phyloP scores from a whole-genome alignment of 2,888 invertebrate genomes.

The Hecatera dysodea region DNA sequence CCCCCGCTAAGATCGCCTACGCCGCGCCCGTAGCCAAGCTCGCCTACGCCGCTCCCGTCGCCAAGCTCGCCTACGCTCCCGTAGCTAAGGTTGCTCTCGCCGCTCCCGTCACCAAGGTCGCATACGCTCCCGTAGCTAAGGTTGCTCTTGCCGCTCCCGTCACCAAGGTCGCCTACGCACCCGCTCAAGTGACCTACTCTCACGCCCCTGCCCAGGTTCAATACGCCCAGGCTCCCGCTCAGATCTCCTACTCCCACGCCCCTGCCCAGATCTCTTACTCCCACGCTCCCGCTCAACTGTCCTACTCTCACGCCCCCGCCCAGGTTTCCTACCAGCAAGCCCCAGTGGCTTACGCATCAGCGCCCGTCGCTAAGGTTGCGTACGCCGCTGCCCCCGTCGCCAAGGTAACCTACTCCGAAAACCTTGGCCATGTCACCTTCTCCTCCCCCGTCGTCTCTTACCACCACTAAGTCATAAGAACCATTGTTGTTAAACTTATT shows the following conservation, averaged over 20 bases:
- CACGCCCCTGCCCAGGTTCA: conserved; percentile 63
- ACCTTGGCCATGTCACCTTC: conserved; percentile 79
- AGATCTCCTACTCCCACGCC: conserved; percentile 65
- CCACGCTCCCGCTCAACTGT: conserved; percentile 58
- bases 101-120: conserved; percentile 74
- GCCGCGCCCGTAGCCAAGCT: conserved; percentile 65
- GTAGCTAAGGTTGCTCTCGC: conserved; percentile 71
- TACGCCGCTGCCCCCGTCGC: conserved; percentile 68
- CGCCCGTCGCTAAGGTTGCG: conserved; percentile 69
- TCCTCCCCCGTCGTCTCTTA: conserved; percentile 84
- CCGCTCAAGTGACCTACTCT: not conserved
- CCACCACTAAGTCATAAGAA: conserved; percentile 80
- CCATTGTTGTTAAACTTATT: conserved; percentile 74
- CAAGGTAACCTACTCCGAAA: conserved; percentile 70
- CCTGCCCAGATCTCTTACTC: conserved; percentile 74
- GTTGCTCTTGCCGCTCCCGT: conserved; percentile 73
- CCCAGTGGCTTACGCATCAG: conserved; percentile 73
- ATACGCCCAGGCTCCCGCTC: conserved; percentile 67
- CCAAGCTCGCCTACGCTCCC: conserved; percentile 65
- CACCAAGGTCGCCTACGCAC: conserved; percentile 71
- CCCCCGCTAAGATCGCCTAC: conserved; percentile 69
- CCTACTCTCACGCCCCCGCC: conserved; percentile 69
- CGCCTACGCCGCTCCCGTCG: conserved; percentile 70
- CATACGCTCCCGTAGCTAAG: conserved; percentile 68
- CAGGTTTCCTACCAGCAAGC: conserved; percentile 69